Conservation (phyloP, 2,888 invertebrate species). For the Dicyrtomina minuta region DNA sequence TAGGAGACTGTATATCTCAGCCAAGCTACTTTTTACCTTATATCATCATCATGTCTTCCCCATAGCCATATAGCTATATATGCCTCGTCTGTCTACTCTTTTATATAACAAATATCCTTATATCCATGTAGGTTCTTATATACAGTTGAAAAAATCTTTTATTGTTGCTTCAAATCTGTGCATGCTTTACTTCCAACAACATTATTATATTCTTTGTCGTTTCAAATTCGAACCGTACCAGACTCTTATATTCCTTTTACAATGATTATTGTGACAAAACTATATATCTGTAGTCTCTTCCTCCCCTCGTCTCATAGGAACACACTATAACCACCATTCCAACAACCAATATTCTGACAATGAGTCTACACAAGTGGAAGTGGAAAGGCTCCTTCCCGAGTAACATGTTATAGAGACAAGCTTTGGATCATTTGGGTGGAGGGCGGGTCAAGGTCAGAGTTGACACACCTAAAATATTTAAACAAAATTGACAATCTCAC, state of each 20-base stretch:
- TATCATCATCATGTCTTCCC: not conserved
- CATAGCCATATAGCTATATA: not conserved
- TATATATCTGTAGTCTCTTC: conserved; percentile 10
- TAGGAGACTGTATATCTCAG: conserved; percentile 11
- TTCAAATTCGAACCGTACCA: conserved; percentile 1
- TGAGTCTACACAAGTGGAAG: not conserved
- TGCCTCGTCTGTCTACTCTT: not conserved
- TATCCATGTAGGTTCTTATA: too few relatives aligned
- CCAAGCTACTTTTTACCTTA: conserved; percentile 33
- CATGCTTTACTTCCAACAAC: not conserved
- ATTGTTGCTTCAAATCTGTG: not conserved
- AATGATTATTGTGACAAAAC: conserved; percentile 18
- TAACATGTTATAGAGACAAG: conserved; percentile 2
- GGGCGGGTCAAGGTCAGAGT: conserved; percentile 40
- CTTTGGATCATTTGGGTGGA: conserved; percentile 12
- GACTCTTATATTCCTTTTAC: conserved; percentile 16
- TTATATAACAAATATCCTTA: not conserved
- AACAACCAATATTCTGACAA: not conserved
- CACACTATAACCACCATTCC: too few relatives aligned
- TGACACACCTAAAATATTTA: conserved; percentile 25
- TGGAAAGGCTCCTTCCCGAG: conserved; percentile 14
- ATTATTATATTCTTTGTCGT: not conserved
- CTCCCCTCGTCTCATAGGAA: too few relatives aligned
- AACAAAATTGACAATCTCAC: conserved; percentile 6
- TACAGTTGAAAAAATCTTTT: too few relatives aligned